phyloP scores from a whole-genome alignment of 2,888 invertebrate genomes.

The Amphimallon solstitiale region DNA sequence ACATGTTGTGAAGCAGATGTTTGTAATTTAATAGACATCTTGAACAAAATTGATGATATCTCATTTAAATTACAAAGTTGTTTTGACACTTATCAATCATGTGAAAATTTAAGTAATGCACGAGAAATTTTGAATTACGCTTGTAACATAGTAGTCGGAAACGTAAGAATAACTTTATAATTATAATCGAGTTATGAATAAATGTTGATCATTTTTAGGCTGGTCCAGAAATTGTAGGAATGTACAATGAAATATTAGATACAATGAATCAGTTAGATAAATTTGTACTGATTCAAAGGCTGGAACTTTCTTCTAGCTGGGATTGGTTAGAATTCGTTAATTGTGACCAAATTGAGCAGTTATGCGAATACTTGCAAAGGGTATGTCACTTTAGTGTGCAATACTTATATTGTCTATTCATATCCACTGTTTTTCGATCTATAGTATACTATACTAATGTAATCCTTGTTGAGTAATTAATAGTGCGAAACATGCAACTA shows the following conservation, averaged over 20 bases:
- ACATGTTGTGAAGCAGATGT: constrained; percentile 55
- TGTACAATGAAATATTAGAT: constrained; percentile 34
- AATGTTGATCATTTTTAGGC: constrained; percentile 4
- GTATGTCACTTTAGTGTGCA: constrained; percentile 52
- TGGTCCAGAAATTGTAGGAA: neutral
- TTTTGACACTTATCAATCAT: constrained; percentile 42
- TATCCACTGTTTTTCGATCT: neutral
- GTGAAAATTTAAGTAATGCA: constrained; percentile 45
- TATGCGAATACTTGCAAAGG: constrained; percentile 58
- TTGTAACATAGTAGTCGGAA: constrained; percentile 25
- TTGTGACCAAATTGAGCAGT: constrained; percentile 60
- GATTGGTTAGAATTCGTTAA: constrained; percentile 63
- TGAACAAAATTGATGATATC: constrained; percentile 62
- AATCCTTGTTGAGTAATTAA: too few species aligned
- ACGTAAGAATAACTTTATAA: constrained; percentile 13
- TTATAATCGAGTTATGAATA: neutral
- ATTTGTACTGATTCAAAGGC: constrained; percentile 52
- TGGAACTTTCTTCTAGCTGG: constrained; percentile 49
- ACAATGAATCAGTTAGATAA: constrained; percentile 61
- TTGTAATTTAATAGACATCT: constrained; percentile 57
- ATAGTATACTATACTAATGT: too few species aligned
- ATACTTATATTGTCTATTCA: neutral
- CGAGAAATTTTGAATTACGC: constrained; percentile 51
- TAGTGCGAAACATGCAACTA: too few species aligned
- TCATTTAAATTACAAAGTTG: constrained; percentile 64